Conservation (phyloP, 1,140 invertebrate species). For the Drosophila carrolli region DNA sequence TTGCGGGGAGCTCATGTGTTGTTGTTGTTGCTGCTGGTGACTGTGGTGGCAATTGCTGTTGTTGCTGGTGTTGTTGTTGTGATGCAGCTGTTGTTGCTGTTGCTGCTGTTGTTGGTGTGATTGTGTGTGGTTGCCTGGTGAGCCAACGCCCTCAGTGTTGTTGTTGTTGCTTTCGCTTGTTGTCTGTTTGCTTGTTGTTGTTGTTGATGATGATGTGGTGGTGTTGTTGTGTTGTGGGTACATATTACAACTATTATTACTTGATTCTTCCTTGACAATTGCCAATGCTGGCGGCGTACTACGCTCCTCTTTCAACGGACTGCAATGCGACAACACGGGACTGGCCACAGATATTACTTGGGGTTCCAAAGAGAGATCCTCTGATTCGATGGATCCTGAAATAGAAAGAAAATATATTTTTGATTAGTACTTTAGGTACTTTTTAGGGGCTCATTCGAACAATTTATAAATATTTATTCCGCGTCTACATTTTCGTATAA, state of each 20-base stretch:
- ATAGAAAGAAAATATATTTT: background rate
- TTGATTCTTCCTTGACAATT: conserved; percentile 90
- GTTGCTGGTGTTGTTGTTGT: conserved; percentile 63
- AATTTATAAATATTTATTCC: too few relatives aligned
- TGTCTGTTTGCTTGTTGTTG: conserved; percentile 67
- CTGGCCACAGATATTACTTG: conserved; percentile 83
- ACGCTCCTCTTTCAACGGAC: conserved; percentile 86
- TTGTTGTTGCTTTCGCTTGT: conserved; percentile 66
- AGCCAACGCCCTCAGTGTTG: conserved; percentile 61
- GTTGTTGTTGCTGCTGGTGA: conserved; percentile 80
- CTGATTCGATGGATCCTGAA: conserved; percentile 91
- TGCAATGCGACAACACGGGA: conserved; percentile 85
- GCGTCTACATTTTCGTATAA: too few relatives aligned
- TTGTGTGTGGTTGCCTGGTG: conserved; percentile 60
- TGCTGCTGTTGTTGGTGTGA: conserved; percentile 66
- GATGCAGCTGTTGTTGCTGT: conserved; percentile 70
- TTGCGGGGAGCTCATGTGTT: conserved; percentile 71
- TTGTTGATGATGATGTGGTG: conserved; percentile 73
- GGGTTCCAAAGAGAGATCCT: conserved; percentile 90
- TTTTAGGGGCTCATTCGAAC: too few relatives aligned
- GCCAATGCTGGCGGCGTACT: conserved; percentile 86
- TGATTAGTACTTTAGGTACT: background rate
- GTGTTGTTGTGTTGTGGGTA: conserved; percentile 86
- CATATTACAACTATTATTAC: conserved; percentile 88
- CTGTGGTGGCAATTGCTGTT: conserved; percentile 73